These are phyloP conservation scores for Yasuhikotakia modesta DNA, from an alignment of 2,797 vertebrate genomes.

Conservation along the genomic window DNA sequence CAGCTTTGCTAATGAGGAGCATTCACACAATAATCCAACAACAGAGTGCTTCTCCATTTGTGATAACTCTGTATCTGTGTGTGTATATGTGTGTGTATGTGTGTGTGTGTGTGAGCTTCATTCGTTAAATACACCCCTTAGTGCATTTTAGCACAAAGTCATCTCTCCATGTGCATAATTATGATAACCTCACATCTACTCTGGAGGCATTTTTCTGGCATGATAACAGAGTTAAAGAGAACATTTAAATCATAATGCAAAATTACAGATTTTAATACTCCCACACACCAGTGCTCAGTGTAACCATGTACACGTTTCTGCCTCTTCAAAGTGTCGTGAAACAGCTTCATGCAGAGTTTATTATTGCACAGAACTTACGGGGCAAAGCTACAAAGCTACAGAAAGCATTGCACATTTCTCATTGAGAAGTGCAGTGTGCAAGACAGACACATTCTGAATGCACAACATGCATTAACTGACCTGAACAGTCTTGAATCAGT, in stretches of 20 bases:
- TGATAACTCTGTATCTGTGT: too few relatives aligned
- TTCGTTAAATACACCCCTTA: conserved; percentile 16
- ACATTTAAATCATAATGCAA: conserved; percentile 48
- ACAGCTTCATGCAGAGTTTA: conserved; percentile 36
- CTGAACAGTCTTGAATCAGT: background rate
- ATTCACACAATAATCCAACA: conserved; percentile 27
- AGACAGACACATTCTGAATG: background rate
- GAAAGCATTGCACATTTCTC: conserved; percentile 4
- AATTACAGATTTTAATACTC: conserved; percentile 49
- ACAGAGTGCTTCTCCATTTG: conserved; percentile 7
- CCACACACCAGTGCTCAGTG: conserved; percentile 42
- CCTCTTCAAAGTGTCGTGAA: conserved; percentile 19
- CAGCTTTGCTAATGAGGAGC: conserved; percentile 23
- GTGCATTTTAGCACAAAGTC: conserved; percentile 34
- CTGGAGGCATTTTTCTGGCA: conserved; percentile 38
- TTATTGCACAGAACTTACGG: conserved; percentile 27
- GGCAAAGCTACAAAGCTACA: conserved; percentile 5
- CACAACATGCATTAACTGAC: background rate
- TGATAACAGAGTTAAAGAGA: too few relatives aligned
- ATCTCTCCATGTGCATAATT: conserved; percentile 54
- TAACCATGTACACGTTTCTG: conserved; percentile 32
- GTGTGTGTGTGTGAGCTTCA: background rate
- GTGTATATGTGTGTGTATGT: too few relatives aligned
- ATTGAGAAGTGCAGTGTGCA: background rate
- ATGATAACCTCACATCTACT: conserved; percentile 52